Percentiles rank a stretch among this genome's conserved stretches.
Evolutionary conservation across 2,888 invertebrate genomes (phyloP).

Genomic region (Ophion obscuratus): DNA sequence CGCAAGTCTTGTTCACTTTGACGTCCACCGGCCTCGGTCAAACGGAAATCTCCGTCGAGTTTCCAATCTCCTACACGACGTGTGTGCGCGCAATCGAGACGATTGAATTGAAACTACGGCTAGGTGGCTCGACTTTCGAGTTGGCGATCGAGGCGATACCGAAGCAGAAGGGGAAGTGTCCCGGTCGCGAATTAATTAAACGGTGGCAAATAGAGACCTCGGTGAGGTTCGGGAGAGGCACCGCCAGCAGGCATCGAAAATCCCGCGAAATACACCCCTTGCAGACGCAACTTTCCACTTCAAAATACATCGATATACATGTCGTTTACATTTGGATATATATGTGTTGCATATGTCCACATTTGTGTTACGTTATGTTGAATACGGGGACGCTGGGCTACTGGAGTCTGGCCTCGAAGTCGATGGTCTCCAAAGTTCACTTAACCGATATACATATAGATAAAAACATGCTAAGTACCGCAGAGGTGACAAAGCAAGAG

Average conservation of each 20-base stretch:
- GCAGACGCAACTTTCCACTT: slow-evolving; percentile 15
- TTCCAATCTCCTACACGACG: slow-evolving; percentile 31
- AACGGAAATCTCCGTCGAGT: slow-evolving; percentile 31
- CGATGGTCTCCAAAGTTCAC: too few species aligned
- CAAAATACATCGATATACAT: slow-evolving; percentile 7
- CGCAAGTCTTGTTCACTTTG: slow-evolving; percentile 33
- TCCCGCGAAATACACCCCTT: slow-evolving; percentile 44
- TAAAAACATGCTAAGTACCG: neutral
- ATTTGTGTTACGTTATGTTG: neutral
- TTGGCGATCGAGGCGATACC: slow-evolving; percentile 46
- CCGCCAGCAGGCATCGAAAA: slow-evolving; percentile 62
- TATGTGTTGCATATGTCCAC: too few species aligned
- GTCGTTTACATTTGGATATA: too few species aligned
- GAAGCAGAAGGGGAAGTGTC: slow-evolving; percentile 17
- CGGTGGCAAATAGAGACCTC: slow-evolving; percentile 80
- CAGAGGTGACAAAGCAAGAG: slow-evolving; percentile 66
- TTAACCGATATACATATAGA: neutral
- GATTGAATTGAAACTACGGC: slow-evolving; percentile 6
- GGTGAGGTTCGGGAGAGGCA: slow-evolving; percentile 63
- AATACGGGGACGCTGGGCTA: too few species aligned
- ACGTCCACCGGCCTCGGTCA: neutral
- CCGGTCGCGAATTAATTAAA: slow-evolving; percentile 80
- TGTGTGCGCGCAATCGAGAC: slow-evolving; percentile 6
- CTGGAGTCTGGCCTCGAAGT: too few species aligned
- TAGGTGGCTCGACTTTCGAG: slow-evolving; percentile 38